Conservation (phyloP, 2,888 invertebrate genomes). For the Lutraria lutraria region DNA sequence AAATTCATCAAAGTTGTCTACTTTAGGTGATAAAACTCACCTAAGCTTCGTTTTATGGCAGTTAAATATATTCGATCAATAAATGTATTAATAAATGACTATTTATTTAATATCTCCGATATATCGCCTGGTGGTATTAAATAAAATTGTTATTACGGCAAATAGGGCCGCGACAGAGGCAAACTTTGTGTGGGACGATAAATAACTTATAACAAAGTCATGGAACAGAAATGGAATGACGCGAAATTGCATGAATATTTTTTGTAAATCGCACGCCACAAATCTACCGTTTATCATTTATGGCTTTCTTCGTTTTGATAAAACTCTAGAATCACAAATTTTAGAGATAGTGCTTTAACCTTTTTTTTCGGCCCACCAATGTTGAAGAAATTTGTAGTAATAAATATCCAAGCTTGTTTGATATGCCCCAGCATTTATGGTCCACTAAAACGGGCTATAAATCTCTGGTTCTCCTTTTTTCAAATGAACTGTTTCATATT, state of each 20-base stretch:
- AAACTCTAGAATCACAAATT: conserved; percentile 20
- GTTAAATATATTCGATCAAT: not conserved
- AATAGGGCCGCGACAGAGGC: too few relatives aligned
- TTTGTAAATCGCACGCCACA: not conserved
- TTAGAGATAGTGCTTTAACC: not conserved
- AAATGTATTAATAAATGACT: conserved; percentile 14
- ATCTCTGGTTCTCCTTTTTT: conserved; percentile 36
- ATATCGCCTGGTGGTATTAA: not conserved
- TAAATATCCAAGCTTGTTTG: conserved; percentile 46
- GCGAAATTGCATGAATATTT: not conserved
- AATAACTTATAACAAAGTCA: too few relatives aligned
- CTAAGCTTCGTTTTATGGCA: not conserved
- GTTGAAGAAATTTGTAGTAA: conserved; percentile 19
- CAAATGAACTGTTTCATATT: conserved; percentile 22
- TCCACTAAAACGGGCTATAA: conserved; percentile 47
- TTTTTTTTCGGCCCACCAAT: conserved; percentile 36
- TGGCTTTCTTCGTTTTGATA: not conserved
- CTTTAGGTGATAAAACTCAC: conserved; percentile 14
- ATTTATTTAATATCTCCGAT: not conserved
- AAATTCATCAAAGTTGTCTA: conserved; percentile 22
- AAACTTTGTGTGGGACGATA: too few relatives aligned
- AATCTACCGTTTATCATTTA: not conserved
- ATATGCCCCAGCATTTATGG: conserved; percentile 53
- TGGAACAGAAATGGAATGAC: not conserved
- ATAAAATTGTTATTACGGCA: not conserved